phyloP scores from a whole-genome alignment of 2,797 vertebrate species.

The Micropoecilia bifurca region DNA sequence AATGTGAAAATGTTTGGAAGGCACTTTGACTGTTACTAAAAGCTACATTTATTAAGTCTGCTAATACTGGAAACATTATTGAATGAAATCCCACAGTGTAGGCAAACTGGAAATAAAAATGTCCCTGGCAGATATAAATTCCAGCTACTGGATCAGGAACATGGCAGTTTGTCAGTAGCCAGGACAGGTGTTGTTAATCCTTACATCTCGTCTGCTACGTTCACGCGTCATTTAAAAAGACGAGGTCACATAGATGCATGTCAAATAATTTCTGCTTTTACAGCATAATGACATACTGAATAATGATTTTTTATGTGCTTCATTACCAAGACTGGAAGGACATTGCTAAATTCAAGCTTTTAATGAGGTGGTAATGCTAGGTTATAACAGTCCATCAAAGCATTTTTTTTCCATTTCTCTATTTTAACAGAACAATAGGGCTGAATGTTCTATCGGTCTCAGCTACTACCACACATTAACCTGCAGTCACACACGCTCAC shows the following conservation, averaged over 20 bases:
- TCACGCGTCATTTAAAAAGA: constrained; percentile 13
- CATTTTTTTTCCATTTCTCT: background rate
- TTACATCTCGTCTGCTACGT: constrained; percentile 6
- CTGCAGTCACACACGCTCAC: background rate
- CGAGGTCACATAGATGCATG: constrained; percentile 1
- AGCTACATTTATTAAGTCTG: background rate
- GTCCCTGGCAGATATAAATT: constrained; percentile 17
- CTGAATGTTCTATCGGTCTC: background rate
- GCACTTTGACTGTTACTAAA: background rate
- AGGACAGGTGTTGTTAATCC: constrained; percentile 35
- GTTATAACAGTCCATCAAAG: background rate
- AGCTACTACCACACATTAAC: background rate
- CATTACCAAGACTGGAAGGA: constrained; percentile 9
- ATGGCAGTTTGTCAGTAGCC: constrained; percentile 15
- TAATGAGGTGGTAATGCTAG: background rate
- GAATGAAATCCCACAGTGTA: background rate
- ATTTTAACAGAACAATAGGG: background rate
- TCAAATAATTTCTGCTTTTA: constrained; percentile 11
- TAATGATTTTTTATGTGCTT: constrained; percentile 22
- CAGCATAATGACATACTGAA: constrained; percentile 10
- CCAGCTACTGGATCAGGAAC: background rate
- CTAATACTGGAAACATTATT: background rate
- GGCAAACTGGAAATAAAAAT: constrained; percentile 3
- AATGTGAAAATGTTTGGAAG: background rate
- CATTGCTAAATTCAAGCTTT: constrained; percentile 1